A percentile compares a stretch with the other conserved stretches of the same genome.
Conservation (phyloP, 2,797 vertebrate species). For the Karalla daura region DNA sequence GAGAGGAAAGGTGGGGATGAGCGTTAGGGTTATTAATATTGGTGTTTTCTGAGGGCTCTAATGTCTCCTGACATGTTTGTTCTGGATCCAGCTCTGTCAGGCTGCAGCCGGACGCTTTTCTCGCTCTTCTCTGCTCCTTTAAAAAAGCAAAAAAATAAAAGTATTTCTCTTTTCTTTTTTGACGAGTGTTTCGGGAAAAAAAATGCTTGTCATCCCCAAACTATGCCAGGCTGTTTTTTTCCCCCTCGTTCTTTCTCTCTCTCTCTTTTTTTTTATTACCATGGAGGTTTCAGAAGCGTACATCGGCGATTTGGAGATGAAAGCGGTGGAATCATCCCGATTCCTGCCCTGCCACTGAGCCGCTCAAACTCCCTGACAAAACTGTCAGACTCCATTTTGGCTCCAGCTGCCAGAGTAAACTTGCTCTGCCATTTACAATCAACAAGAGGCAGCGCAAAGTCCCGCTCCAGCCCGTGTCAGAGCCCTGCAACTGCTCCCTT, state of each 20-base stretch:
- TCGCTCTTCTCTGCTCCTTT: slow-evolving; percentile 42
- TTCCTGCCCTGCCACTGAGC: slow-evolving; percentile 84
- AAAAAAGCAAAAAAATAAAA: neutral
- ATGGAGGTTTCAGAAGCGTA: slow-evolving; percentile 73
- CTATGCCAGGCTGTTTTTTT: slow-evolving; percentile 54
- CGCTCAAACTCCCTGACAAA: slow-evolving; percentile 87
- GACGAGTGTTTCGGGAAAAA: slow-evolving; percentile 63
- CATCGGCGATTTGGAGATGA: slow-evolving; percentile 83
- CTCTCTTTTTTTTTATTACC: slow-evolving; percentile 49
- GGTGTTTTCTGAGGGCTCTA: slow-evolving; percentile 45
- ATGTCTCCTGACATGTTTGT: slow-evolving; percentile 64
- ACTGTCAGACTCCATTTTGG: slow-evolving; percentile 87
- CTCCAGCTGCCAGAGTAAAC: slow-evolving; percentile 81
- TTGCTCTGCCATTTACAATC: slow-evolving; percentile 85
- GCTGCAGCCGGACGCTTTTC: slow-evolving; percentile 62
- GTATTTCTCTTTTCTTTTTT: slow-evolving; percentile 61
- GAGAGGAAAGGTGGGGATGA: slow-evolving; percentile 45
- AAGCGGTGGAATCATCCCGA: slow-evolving; percentile 82
- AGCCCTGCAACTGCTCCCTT: slow-evolving; percentile 58
- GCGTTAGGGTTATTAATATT: slow-evolving; percentile 46
- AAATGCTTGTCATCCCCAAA: slow-evolving; percentile 77
- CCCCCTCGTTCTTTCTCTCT: neutral
- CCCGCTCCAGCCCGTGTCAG: slow-evolving; percentile 73
- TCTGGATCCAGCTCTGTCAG: slow-evolving; percentile 62
- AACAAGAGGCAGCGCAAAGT: slow-evolving; percentile 66